Conservation (phyloP, 2,797 vertebrate genomes). For the Xenops minutus region DNA sequence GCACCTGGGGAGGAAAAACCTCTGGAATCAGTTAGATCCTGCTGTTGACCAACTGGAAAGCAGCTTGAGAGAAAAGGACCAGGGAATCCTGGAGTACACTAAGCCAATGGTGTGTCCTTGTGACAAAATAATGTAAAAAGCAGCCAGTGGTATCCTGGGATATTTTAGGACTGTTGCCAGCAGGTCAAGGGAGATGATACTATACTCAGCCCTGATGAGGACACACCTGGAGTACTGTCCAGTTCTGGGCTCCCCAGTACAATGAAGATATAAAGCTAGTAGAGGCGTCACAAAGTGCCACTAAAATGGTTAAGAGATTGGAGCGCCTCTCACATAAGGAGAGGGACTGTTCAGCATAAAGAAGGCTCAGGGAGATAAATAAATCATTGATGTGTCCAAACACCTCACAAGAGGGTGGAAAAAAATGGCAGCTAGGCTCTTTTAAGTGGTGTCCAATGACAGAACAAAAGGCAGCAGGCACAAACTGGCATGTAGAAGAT, state of each 20-base stretch:
- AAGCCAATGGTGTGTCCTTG: background rate
- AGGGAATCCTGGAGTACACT: background rate
- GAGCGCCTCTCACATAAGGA: background rate
- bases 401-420: background rate
- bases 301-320: background rate
- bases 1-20: background rate
- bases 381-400: background rate
- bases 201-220: too few relatives aligned
- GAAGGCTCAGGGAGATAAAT: background rate
- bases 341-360: background rate
- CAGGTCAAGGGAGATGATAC: background rate
- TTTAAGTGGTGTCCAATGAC: background rate
- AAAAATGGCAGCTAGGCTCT: background rate
- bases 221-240: background rate
- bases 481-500: background rate
- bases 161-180: background rate
- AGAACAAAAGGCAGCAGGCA: background rate
- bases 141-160: too few relatives aligned
- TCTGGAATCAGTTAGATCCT: background rate
- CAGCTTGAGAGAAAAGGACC: background rate
- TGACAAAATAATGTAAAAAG: background rate
- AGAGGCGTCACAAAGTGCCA: background rate
- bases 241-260: background rate
- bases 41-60: background rate
- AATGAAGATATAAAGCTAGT: background rate